Percentiles rank a stretch among this genome's conserved stretches.
phyloP scores from a whole-genome alignment of 2,797 vertebrate species.

The Amniataba percoides region DNA sequence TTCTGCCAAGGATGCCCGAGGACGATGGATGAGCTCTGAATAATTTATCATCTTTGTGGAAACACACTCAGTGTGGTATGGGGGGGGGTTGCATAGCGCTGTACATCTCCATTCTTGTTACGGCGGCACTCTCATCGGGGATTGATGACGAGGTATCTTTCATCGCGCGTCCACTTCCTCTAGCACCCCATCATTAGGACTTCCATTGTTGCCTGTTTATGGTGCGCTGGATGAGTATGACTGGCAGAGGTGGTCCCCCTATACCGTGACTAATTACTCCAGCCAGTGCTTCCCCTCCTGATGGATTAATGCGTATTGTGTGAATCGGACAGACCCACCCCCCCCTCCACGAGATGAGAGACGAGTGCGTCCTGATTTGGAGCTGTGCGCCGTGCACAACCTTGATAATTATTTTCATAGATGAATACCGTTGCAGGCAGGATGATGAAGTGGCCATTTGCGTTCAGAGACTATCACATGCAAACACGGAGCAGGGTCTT shows the following conservation, averaged over 20 bases:
- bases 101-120: conserved; percentile 74
- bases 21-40: conserved; percentile 91
- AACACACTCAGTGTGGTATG: conserved; percentile 81
- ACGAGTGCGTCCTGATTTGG: conserved; percentile 85
- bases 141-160: conserved; percentile 80
- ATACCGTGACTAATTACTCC: conserved; percentile 95
- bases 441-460: conserved; percentile 96
- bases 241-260: conserved; percentile 87
- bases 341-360: conserved; percentile 61
- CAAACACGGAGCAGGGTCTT: conserved; percentile 88
- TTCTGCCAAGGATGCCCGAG: conserved; percentile 83
- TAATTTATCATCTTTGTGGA: conserved; percentile 95
- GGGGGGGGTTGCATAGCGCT: conserved; percentile 53
- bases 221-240: conserved; percentile 84
- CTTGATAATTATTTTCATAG: conserved; percentile 98
- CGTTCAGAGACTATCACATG: conserved; percentile 89
- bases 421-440: conserved; percentile 93
- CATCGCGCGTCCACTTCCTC: conserved; percentile 59
- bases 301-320: conserved; percentile 95
- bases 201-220: conserved; percentile 66
- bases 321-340: conserved; percentile 71
- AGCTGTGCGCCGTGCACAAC: conserved; percentile 88
- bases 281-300: conserved; percentile 87
- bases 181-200: conserved; percentile 72
- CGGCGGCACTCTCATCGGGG: conserved; percentile 55